A percentile compares a stretch with the other conserved stretches of the same genome.
Conservation (phyloP, 2,888 invertebrate species). For the Elegia similella region DNA sequence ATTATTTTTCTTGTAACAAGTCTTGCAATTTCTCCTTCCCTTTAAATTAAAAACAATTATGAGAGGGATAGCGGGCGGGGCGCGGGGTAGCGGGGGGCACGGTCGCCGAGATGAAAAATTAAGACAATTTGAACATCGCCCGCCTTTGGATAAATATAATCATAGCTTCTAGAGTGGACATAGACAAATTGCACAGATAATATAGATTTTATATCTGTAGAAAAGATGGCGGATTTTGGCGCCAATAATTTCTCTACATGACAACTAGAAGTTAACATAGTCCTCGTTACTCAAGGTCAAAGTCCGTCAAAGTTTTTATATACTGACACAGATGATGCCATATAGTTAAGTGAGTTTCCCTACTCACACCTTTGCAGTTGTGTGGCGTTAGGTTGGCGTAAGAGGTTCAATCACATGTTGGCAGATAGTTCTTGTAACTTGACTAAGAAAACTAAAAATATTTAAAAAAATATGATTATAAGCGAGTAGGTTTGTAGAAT, state of each 20-base stretch:
- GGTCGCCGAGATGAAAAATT: conserved; percentile 74
- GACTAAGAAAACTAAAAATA: no score
- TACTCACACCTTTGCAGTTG: no score
- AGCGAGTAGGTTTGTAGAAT: no score
- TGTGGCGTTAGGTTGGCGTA: no score
- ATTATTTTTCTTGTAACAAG: conserved; percentile 61
- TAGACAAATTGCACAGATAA: conserved; percentile 11
- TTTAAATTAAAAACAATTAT: conserved; percentile 80
- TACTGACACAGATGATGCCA: no score
- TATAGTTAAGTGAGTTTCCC: no score
- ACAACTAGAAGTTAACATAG: no score
- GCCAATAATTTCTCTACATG: neutral
- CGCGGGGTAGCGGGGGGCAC: conserved; percentile 32
- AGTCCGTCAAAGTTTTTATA: no score
- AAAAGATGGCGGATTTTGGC: neutral
- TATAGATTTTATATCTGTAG: neutral
- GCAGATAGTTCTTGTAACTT: no score
- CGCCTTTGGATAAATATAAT: conserved; percentile 36
- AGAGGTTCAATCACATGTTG: no score
- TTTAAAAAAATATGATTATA: no score
- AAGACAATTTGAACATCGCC: conserved; percentile 73
- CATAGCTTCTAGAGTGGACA: conserved; percentile 18
- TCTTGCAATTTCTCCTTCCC: conserved; percentile 55
- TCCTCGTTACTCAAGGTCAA: no score
- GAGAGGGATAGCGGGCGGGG: conserved; percentile 37